phyloP scores from a whole-genome alignment of 1,140 invertebrate genomes.

The Ladona fulva region DNA sequence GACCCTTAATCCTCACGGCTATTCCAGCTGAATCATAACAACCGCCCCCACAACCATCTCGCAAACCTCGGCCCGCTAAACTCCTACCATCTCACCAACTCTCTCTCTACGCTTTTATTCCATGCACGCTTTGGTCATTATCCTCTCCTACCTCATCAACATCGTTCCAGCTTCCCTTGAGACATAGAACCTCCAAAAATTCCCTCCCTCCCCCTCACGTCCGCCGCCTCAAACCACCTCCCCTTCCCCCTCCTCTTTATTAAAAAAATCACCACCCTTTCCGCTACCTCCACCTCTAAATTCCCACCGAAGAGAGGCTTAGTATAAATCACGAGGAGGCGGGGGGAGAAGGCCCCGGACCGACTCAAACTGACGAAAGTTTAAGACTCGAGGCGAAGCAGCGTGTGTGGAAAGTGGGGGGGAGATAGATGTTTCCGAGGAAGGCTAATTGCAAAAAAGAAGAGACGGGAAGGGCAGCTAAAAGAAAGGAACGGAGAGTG shows the following conservation, averaged over 20 bases:
- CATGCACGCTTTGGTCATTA: conserved; percentile 8
- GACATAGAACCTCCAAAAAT: not conserved
- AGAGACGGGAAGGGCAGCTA: not conserved
- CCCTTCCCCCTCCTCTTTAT: not conserved
- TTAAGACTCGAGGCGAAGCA: not conserved
- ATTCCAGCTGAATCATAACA: conserved; percentile 5
- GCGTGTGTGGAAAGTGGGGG: not conserved
- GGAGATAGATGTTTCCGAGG: not conserved
- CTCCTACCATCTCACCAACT: not conserved
- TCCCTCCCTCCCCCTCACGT: not conserved
- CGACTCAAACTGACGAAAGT: not conserved
- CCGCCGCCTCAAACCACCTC: not conserved
- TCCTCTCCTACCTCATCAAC: conserved; percentile 7
- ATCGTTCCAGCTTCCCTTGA: not conserved
- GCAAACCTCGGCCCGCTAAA: not conserved
- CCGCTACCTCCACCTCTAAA: not conserved
- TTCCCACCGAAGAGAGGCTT: not conserved
- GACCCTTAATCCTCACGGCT: not conserved
- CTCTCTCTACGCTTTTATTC: not conserved
- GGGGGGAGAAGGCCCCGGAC: not conserved
- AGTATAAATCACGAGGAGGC: not conserved
- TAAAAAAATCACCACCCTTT: not conserved
- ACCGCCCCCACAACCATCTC: not conserved
- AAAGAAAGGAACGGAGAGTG: not conserved
- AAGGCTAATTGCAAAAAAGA: not conserved